Evolutionary conservation across 2,113 vertebrate species (phyloP).

Genomic region (Aldabrachelys gigantea): DNA sequence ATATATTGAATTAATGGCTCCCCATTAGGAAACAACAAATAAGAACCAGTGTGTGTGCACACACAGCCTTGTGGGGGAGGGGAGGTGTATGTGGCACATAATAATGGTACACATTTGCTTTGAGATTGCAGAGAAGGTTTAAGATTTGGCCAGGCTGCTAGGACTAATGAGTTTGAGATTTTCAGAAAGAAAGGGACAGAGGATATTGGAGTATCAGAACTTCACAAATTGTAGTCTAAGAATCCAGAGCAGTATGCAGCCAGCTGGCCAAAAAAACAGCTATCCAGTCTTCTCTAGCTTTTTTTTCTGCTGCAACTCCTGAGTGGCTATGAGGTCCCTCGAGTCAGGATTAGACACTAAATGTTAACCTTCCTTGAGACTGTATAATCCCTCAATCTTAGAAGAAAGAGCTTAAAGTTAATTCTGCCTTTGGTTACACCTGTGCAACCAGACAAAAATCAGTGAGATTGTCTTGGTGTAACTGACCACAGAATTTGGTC

Average conservation of each 20-base stretch:
- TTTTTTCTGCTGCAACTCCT: neutral
- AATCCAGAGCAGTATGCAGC: neutral
- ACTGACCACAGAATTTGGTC: neutral
- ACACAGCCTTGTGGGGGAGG: rapidly evolving
- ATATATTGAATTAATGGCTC: neutral
- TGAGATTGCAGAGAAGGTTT: neutral
- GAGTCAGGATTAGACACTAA: neutral
- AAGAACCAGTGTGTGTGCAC: neutral
- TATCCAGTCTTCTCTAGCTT: neutral
- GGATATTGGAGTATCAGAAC: neutral
- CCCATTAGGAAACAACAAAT: neutral
- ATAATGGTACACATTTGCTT: neutral
- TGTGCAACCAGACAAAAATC: neutral
- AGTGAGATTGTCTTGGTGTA: neutral
- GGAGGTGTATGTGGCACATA: neutral
- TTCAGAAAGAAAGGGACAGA: neutral
- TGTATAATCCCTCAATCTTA: neutral
- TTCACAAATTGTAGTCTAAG: neutral
- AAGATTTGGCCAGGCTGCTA: neutral
- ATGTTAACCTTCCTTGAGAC: too few species aligned
- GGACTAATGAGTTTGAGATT: neutral
- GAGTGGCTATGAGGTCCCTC: neutral
- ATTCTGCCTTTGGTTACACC: neutral
- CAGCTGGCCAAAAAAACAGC: neutral
- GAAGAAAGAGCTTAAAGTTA: neutral